Conservation (phyloP, 2,797 vertebrate genomes). For the Coluber constrictor region DNA sequence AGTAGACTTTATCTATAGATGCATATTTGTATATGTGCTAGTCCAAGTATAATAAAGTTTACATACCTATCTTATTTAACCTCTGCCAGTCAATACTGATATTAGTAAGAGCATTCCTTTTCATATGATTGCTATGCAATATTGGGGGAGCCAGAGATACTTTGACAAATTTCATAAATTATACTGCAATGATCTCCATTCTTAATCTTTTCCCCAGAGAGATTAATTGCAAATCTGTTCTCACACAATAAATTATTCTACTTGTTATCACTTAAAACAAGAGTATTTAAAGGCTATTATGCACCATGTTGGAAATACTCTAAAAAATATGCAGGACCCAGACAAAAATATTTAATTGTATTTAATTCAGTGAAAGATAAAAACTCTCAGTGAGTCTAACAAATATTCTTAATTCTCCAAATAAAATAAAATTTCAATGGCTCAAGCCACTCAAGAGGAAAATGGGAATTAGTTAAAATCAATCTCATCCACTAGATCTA, state of each 20-base stretch:
- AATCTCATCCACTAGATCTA: background rate
- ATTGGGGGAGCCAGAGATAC: background rate
- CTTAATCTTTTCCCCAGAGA: background rate
- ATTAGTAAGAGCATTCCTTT: background rate
- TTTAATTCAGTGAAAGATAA: background rate
- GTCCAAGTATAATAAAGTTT: background rate
- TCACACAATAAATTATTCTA: background rate
- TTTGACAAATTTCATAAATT: background rate
- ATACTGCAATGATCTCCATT: background rate
- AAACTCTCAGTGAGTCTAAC: background rate
- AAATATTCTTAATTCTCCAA: background rate
- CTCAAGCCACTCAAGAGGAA: background rate
- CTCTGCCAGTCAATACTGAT: background rate
- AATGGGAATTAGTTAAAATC: background rate
- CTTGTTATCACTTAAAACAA: background rate
- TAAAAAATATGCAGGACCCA: background rate
- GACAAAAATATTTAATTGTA: background rate
- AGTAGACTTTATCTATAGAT: background rate
- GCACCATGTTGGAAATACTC: background rate
- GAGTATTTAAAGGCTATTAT: background rate
- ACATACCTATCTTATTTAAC: background rate
- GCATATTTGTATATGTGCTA: background rate
- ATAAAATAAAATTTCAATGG: background rate
- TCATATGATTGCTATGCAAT: background rate
- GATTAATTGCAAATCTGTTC: background rate